Evolutionary conservation across 2,113 vertebrate species (phyloP), one percentile per base, ranked within the genome.

Genomic region (Clarias gariepinus): DNA sequence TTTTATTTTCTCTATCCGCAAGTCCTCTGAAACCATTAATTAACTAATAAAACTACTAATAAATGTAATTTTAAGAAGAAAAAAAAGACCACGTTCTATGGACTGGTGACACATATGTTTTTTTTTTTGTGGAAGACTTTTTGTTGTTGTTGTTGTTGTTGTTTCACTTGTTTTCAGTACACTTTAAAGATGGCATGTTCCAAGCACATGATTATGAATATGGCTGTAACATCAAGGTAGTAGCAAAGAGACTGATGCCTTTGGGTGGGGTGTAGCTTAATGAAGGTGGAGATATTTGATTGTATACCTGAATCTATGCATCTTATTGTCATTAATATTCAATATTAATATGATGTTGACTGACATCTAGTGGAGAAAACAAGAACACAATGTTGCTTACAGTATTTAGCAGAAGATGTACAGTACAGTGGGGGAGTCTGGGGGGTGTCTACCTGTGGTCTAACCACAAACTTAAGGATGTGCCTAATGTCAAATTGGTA

Each of bases 291-390:
- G 13, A 21, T 19, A 11, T 69, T 69, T 71, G 16, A 36, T 6
- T 1, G 8, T 71, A 18, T 71, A 2, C 18, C 6, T 41, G 16
- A 33, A 18, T 73, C 33, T 73, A 73, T 23, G 52, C 15, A 57
- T 30, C 7, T 25, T 30, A 16, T 41, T 21, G 23, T 33, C 1
- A 0, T 25, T 81, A 61, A 58, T 13, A 61, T 60, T 60, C 11
- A 80, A 15, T 61, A 61, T 61, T 81, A 61, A 81, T 61, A 4
- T 61, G 41, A 41, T 81, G 58, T 36, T 81, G 78, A 61, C 78
- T 81, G 78, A 41, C 78, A 81, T 81, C 78, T 81, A 61, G 78
- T 81, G 78, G 78, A 23, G 58, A 8, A 81, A 81, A 81, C 23
- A 61, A 13, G 30, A 81, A 81, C 57, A 61, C 0, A 36, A 3